phyloP scores from a whole-genome alignment of 2,888 invertebrate genomes.

The Gonocerus acuteangulatus region DNA sequence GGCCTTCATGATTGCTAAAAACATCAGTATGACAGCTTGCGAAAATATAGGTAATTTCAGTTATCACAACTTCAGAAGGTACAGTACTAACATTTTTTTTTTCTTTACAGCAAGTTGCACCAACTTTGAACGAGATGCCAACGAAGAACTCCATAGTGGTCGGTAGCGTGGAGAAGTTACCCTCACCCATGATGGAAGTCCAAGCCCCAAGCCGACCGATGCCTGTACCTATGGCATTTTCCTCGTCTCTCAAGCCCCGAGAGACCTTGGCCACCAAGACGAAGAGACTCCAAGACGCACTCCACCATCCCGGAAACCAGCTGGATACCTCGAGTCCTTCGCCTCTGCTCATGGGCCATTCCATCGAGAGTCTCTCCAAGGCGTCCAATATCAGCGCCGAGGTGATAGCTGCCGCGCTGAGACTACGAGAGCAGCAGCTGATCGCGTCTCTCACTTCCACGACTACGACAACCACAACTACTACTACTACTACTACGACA shows the following conservation, averaged over 20 bases:
- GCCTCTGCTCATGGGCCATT: slow-evolving; percentile 45
- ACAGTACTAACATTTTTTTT: no score
- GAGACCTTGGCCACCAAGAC: slow-evolving; percentile 31
- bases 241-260: no score
- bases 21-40: no score
- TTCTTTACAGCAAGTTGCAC: slow-evolving; percentile 1
- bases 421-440: slow-evolving; percentile 33
- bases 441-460: slow-evolving; percentile 27
- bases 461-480: slow-evolving; percentile 44
- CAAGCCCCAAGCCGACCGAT: slow-evolving; percentile 1
- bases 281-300: slow-evolving; percentile 16
- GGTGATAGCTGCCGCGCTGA: slow-evolving; percentile 66
- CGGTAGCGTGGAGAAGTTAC: slow-evolving; percentile 9
- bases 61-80: no score
- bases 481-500: slow-evolving; percentile 44
- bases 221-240: slow-evolving; percentile 9
- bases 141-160: slow-evolving; percentile 9
- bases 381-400: slow-evolving; percentile 73
- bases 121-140: background rate
- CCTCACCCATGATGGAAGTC: slow-evolving; percentile 3
- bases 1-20: no score
- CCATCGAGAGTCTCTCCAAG: slow-evolving; percentile 51
- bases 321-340: slow-evolving; percentile 37
- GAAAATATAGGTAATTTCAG: no score
- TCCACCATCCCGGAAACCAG: slow-evolving; percentile 9